Evolutionary conservation across 2,888 invertebrate genomes (phyloP).

Genomic region (Drosophila ustulata): DNA sequence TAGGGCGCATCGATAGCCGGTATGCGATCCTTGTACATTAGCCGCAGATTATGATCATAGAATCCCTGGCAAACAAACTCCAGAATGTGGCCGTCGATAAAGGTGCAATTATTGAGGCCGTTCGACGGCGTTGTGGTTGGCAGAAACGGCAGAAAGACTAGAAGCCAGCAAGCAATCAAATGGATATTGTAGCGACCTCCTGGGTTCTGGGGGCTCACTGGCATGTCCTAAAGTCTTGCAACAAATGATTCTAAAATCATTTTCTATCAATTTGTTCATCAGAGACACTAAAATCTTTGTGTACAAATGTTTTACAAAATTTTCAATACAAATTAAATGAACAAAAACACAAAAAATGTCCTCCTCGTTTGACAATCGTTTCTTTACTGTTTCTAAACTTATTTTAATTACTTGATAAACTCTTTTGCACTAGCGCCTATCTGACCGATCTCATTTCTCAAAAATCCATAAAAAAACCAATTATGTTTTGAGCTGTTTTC

Average conservation of each 20-base stretch:
- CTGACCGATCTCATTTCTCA: too few species aligned
- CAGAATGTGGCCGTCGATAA: slow-evolving; percentile 62
- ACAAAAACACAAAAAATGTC: background rate
- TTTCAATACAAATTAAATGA: background rate
- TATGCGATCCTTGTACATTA: slow-evolving; percentile 55
- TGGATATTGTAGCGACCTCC: slow-evolving; percentile 58
- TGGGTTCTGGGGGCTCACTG: slow-evolving; percentile 59
- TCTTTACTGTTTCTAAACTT: slow-evolving; percentile 8
- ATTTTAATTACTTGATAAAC: background rate
- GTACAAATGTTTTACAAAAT: slow-evolving; percentile 27
- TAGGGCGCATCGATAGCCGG: slow-evolving; percentile 56
- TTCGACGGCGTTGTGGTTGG: slow-evolving; percentile 22
- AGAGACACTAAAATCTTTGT: slow-evolving; percentile 49
- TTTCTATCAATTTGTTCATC: slow-evolving; percentile 60
- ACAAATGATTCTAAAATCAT: slow-evolving; percentile 60
- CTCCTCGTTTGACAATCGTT: background rate
- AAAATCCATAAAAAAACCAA: too few species aligned
- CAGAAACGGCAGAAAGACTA: slow-evolving; percentile 45
- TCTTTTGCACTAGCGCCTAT: background rate
- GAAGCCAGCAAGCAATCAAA: slow-evolving; percentile 49
- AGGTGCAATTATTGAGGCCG: slow-evolving; percentile 43
- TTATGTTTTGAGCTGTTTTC: too few species aligned
- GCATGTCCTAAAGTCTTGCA: slow-evolving; percentile 68
- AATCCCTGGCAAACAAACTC: slow-evolving; percentile 58
- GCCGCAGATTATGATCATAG: slow-evolving; percentile 42